Evolutionary conservation across 2,888 invertebrate genomes (phyloP).

Genomic region (Lepidonotus clava): DNA sequence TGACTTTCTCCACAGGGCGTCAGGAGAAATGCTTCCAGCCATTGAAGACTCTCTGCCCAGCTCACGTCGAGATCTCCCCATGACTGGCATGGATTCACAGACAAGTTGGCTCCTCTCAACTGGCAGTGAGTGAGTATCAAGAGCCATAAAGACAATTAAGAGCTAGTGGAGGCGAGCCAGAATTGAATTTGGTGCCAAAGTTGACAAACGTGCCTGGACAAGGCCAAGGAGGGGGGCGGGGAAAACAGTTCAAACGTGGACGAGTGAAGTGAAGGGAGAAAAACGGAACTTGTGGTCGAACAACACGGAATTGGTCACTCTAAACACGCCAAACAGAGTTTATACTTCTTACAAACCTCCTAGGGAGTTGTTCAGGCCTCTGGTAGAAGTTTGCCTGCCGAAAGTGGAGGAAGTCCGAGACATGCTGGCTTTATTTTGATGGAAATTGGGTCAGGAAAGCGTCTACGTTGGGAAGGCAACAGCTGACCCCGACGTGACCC

Average conservation of each 20-base stretch:
- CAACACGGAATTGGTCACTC: background rate
- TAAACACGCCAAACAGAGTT: background rate
- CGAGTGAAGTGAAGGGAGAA: background rate
- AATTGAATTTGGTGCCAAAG: slow-evolving; percentile 28
- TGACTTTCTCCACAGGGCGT: background rate
- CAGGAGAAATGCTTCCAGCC: background rate
- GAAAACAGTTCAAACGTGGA: background rate
- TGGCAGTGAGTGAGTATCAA: background rate
- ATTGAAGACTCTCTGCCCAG: background rate
- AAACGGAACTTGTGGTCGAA: background rate
- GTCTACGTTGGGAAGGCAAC: slow-evolving; percentile 36
- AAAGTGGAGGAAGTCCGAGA: slow-evolving; percentile 46
- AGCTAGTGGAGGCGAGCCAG: background rate
- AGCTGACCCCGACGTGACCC: background rate
- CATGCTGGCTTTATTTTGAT: slow-evolving; percentile 39
- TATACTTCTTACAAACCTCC: background rate
- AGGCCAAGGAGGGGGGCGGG: slow-evolving; percentile 10
- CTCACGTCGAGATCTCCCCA: background rate
- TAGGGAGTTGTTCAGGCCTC: background rate
- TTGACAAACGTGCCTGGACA: slow-evolving; percentile 2
- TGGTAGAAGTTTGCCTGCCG: slow-evolving; percentile 1
- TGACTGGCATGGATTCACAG: background rate
- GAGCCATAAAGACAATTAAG: background rate
- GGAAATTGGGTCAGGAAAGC: slow-evolving; percentile 37
- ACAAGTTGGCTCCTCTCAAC: background rate